Evolutionary conservation across 2,888 invertebrate species (phyloP).

Genomic region (Volucella zonaria): DNA sequence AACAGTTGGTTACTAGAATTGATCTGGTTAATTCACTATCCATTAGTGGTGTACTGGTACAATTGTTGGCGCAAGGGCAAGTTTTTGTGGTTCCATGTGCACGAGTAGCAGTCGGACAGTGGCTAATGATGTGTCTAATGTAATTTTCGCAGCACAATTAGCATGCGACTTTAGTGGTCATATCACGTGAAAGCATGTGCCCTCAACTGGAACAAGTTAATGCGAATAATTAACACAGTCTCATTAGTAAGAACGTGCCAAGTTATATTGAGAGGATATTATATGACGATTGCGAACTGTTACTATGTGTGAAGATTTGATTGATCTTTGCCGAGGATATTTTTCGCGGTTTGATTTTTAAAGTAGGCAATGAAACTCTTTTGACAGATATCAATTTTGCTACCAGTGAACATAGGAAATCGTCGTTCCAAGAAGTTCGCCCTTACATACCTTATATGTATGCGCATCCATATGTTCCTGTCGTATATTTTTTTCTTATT

Average conservation of each 20-base stretch:
- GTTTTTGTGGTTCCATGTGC: not conserved
- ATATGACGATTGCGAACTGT: too few species aligned
- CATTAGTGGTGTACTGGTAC: constrained; percentile 29
- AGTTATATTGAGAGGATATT: not conserved
- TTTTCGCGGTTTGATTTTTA: too few species aligned
- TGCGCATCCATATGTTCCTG: too few species aligned
- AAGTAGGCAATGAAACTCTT: too few species aligned
- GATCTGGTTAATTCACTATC: constrained; percentile 57
- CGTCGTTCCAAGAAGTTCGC: too few species aligned
- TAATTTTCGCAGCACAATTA: constrained; percentile 2
- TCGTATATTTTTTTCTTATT: too few species aligned
- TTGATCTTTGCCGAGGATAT: too few species aligned
- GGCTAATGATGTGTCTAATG: not conserved
- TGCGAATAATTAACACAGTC: not conserved
- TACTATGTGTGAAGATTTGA: too few species aligned
- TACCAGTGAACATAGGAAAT: too few species aligned
- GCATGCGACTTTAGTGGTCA: constrained; percentile 27
- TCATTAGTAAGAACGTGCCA: constrained; percentile 22
- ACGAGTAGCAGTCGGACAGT: not conserved
- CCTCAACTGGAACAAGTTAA: constrained; percentile 13
- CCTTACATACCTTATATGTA: too few species aligned
- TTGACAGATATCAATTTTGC: too few species aligned
- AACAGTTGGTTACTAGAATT: constrained; percentile 51
- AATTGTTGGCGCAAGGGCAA: not conserved
- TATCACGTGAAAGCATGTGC: constrained; percentile 25